Conservation (phyloP, 2,888 invertebrate genomes). For the Sussaba pulchella region DNA sequence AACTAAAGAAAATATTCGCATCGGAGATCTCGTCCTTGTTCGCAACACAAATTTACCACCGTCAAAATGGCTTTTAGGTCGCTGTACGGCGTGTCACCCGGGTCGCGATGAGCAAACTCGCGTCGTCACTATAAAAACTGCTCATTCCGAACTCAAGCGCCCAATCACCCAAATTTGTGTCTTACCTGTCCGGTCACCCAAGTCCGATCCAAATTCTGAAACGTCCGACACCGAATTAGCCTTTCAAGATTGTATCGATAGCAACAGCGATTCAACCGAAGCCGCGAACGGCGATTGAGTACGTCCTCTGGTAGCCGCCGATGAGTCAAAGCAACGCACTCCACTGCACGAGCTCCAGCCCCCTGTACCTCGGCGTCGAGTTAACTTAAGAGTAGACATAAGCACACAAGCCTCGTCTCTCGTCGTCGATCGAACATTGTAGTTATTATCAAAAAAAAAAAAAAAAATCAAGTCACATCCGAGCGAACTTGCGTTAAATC, state of each 20-base stretch:
- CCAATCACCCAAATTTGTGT: conserved; percentile 19
- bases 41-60: conserved; percentile 9
- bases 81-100: conserved; percentile 13
- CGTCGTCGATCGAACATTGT: not conserved
- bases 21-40: conserved; percentile 11
- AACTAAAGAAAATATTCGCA: not conserved
- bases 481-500: not conserved
- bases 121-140: conserved; percentile 6
- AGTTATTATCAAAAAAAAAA: not conserved
- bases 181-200: not conserved
- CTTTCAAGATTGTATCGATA: conserved; percentile 12
- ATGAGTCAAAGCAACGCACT: not conserved
- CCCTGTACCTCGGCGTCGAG: not conserved
- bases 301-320: conserved; percentile 3
- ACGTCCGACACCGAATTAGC: conserved; percentile 2
- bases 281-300: not conserved
- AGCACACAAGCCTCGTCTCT: not conserved
- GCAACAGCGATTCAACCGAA: not conserved
- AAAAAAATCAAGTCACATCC: not conserved
- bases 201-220: not conserved
- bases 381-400: not conserved
- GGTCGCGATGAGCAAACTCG: not conserved
- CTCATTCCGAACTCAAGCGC: conserved; percentile 9
- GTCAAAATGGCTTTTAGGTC: conserved; percentile 17
- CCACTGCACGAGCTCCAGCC: not conserved